Evolutionary conservation across 2,797 vertebrate genomes (phyloP).

Genomic region (Sparidentex hasta): DNA sequence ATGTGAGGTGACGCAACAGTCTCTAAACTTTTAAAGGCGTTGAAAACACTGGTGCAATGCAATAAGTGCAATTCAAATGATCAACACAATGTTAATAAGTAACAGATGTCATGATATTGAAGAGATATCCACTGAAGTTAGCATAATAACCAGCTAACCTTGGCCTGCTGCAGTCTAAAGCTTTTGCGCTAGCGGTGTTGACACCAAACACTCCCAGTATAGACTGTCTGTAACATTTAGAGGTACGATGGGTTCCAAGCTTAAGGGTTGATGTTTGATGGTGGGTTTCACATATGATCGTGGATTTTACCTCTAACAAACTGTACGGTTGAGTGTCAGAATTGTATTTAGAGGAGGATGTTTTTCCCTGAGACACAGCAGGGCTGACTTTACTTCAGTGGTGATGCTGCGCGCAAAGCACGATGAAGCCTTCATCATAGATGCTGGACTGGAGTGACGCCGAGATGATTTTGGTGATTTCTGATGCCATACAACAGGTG

Average conservation of each 20-base stretch:
- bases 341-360: too few relatives aligned
- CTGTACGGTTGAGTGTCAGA: background rate
- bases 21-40: background rate
- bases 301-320: background rate
- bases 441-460: background rate
- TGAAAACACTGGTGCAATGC: background rate
- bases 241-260: background rate
- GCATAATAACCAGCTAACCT: too few relatives aligned
- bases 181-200: too few relatives aligned
- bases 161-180: too few relatives aligned
- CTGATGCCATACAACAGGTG: constrained; percentile 3
- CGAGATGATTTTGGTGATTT: background rate
- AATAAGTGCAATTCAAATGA: too few relatives aligned
- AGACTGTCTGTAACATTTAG: too few relatives aligned
- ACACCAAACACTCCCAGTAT: too few relatives aligned
- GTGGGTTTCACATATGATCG: background rate
- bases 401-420: background rate
- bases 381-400: background rate
- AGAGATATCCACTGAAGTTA: too few relatives aligned
- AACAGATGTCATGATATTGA: too few relatives aligned
- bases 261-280: background rate
- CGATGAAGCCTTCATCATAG: background rate
- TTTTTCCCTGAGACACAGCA: too few relatives aligned
- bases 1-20: background rate
- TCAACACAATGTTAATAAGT: too few relatives aligned